Evolutionary conservation across 2,797 vertebrate genomes (phyloP), one percentile per base, ranked within the genome.

Genomic region (Anabas testudineus): DNA sequence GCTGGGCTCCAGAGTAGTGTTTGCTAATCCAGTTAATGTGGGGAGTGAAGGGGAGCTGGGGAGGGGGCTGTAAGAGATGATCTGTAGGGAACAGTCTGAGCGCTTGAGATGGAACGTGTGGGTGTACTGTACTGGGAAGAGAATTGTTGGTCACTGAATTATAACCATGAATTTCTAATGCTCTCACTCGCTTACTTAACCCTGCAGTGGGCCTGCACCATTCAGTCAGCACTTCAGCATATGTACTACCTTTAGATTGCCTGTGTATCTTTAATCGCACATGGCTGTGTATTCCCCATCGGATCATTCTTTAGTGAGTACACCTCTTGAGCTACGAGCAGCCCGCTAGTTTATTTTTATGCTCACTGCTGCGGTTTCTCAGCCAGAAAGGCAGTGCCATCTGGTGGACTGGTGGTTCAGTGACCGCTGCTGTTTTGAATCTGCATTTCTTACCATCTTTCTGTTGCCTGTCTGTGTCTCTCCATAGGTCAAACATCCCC

Each of bases 401-500:
- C 92, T 92, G 73, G 75, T 90, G 92, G 90, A 55, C 2, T n/a
- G 1, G 5, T 3, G 24, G 8, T 14, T 72, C 18, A 7, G 12
- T 47, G 30, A 52, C 6, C 14, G n/a, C 12, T 36, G 30, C 41
- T 51, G 10, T 32, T 73, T 24, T 26, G 43, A 67, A 70, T 48
- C 43, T 73, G 51, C 39, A 53, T 78, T 73, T 63, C 71, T 74
- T 6, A 83, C 61, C 66, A 47, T 43, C 39, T 79, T 81, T 26
- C 13, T 60, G 47, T 79, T 57, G 46, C 67, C 28, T 85, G 5
- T 67, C 28, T 85, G 5, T 79, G 45, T 87, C 52, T 75, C 49
- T 79, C 80, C 82, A 74, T 91, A 99, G 98, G 97, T 96, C 96
- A 97, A 79, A 94, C 96, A 21, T 98, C 98, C 80, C 98, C 98